Percentiles rank a stretch among this genome's conserved stretches.
These are phyloP conservation scores for Lonchura striata DNA, from an alignment of 2,113 vertebrate genomes.

Conservation along the genomic window DNA sequence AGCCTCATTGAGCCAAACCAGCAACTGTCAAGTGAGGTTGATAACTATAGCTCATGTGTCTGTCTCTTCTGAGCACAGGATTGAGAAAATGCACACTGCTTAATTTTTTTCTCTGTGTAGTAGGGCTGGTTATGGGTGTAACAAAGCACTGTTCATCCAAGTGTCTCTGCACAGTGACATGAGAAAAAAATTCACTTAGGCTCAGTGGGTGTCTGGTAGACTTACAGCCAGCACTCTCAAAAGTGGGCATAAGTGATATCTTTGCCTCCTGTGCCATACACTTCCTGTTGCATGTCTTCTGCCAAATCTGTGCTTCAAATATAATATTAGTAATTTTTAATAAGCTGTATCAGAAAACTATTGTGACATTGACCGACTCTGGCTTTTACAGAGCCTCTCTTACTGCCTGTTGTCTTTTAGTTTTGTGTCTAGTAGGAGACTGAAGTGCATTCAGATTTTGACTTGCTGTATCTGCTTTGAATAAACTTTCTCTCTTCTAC, in stretches of 20 bases:
- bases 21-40: slow-evolving; percentile 59
- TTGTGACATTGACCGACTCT: not conserved
- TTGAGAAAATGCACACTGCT: not conserved
- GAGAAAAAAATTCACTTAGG: not conserved
- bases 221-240: not conserved
- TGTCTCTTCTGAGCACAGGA: not conserved
- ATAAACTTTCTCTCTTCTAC: not conserved
- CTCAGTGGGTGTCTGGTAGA: not conserved
- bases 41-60: slow-evolving; percentile 37
- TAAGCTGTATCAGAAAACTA: not conserved
- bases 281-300: not conserved
- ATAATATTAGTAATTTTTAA: not conserved
- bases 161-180: not conserved
- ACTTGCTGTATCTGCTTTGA: slow-evolving; percentile 3
- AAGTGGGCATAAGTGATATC: not conserved
- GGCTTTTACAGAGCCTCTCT: not conserved
- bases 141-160: not conserved
- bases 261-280: not conserved
- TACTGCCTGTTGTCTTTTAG: not conserved
- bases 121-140: not conserved
- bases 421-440: not conserved
- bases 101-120: not conserved
- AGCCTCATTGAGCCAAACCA: slow-evolving; percentile 48
- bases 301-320: not conserved
- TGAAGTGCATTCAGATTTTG: slow-evolving; percentile 24